phyloP scores from a whole-genome alignment of 2,888 invertebrate genomes.

The Amphipyra berbera region DNA sequence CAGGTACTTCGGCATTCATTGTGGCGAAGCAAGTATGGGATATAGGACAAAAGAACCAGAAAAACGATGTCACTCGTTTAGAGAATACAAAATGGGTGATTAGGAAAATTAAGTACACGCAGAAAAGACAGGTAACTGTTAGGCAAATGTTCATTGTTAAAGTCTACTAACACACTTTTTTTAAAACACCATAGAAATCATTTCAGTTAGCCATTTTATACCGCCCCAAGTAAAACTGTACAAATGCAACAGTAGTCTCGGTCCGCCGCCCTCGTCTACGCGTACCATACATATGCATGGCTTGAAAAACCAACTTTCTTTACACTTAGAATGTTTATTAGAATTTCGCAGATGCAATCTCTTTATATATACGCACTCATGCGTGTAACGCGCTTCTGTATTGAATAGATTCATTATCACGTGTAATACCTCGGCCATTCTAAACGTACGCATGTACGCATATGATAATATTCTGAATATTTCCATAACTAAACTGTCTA shows the following conservation, averaged over 20 bases:
- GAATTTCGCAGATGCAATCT: slow-evolving; percentile 81
- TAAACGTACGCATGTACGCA: slow-evolving; percentile 27
- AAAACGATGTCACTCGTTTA: slow-evolving; percentile 34
- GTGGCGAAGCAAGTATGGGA: slow-evolving; percentile 8
- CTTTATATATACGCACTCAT: slow-evolving; percentile 73
- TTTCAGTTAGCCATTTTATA: slow-evolving; percentile 42
- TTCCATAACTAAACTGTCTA: too few relatives aligned
- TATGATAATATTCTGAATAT: slow-evolving; percentile 5
- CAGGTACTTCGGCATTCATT: slow-evolving; percentile 31
- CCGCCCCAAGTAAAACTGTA: slow-evolving; percentile 54
- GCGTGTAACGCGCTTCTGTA: slow-evolving; percentile 66
- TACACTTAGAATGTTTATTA: slow-evolving; percentile 78
- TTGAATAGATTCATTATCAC: slow-evolving; percentile 59
- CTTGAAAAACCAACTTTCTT: slow-evolving; percentile 86
- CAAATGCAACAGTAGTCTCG: slow-evolving; percentile 63
- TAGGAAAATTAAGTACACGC: slow-evolving; percentile 14
- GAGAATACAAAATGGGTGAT: slow-evolving; percentile 37
- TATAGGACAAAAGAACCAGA: slow-evolving; percentile 20
- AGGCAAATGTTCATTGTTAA: slow-evolving; percentile 6
- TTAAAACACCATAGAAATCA: slow-evolving; percentile 24
- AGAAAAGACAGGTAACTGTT: slow-evolving; percentile 10
- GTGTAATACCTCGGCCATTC: slow-evolving; percentile 33
- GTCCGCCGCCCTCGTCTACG: slow-evolving; percentile 72
- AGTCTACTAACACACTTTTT: slow-evolving; percentile 15
- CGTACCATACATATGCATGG: slow-evolving; percentile 79